These are phyloP conservation scores for Ferdinandea cuprea DNA, from an alignment of 2,888 invertebrate genomes.

Conservation along the genomic window DNA sequence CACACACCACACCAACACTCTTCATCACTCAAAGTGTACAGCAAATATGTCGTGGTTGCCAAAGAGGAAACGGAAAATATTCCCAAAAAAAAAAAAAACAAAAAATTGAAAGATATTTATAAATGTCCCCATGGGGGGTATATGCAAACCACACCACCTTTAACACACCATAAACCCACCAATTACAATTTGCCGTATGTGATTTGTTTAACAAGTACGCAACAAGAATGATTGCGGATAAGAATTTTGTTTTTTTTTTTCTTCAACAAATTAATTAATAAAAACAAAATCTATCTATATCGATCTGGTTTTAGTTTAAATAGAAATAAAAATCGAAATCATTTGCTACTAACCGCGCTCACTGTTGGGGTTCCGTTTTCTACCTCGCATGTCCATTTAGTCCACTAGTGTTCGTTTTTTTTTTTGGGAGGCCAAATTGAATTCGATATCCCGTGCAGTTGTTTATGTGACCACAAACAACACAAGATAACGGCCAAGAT, in stretches of 20 bases:
- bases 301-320: not conserved
- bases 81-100: constrained; percentile 34
- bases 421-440: not conserved
- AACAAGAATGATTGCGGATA: constrained; percentile 53
- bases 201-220: constrained; percentile 60
- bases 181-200: constrained; percentile 49
- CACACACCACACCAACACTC: no score
- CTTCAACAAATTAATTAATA: constrained; percentile 31
- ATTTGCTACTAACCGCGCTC: constrained; percentile 24
- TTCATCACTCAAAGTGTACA: constrained; percentile 51
- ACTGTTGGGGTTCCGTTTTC: constrained; percentile 4
- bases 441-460: constrained; percentile 36
- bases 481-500: constrained; percentile 48
- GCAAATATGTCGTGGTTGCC: not conserved
- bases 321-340: constrained; percentile 3
- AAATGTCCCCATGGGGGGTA: constrained; percentile 65
- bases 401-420: constrained; percentile 11
- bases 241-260: constrained; percentile 34
- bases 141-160: constrained; percentile 42
- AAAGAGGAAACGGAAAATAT: constrained; percentile 51
- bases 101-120: no score
- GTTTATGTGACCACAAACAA: constrained; percentile 59
- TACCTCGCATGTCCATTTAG: constrained; percentile 23
- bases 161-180: constrained; percentile 49
- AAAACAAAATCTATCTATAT: constrained; percentile 8